Evolutionary conservation across 2,888 invertebrate genomes (phyloP).

Genomic region (Megastigmus dorsalis): DNA sequence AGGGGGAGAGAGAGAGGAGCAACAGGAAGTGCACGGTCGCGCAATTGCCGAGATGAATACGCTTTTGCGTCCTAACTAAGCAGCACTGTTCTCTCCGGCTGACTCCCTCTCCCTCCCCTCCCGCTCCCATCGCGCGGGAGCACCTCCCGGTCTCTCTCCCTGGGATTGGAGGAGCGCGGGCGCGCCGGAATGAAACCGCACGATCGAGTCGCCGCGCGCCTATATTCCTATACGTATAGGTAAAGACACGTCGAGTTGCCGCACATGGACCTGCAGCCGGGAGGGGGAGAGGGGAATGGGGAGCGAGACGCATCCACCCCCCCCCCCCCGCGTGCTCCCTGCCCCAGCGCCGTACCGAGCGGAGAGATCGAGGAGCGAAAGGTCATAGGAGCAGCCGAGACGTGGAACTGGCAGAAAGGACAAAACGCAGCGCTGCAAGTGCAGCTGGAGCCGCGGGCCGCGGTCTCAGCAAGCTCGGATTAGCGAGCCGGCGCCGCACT

Average conservation of each 20-base stretch:
- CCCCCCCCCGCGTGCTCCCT: not conserved
- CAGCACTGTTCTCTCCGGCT: not conserved
- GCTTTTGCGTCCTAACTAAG: slow-evolving; percentile 38
- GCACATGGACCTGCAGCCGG: too few species aligned
- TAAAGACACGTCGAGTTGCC: too few species aligned
- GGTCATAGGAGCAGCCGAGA: slow-evolving; percentile 26
- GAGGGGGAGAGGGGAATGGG: not conserved
- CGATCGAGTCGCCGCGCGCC: not conserved
- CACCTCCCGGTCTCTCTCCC: slow-evolving; percentile 41
- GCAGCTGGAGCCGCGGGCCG: not conserved
- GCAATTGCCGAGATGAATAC: slow-evolving; percentile 35
- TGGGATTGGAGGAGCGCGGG: slow-evolving; percentile 30
- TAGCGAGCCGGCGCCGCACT: not conserved
- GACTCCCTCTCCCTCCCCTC: slow-evolving; percentile 40
- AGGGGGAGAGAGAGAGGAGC: too few species aligned
- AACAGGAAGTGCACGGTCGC: slow-evolving; percentile 44
- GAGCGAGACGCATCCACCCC: slow-evolving; percentile 1
- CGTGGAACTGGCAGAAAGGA: not conserved
- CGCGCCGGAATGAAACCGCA: slow-evolving; percentile 28
- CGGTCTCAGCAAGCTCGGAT: not conserved
- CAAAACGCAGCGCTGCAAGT: not conserved
- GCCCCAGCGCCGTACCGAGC: not conserved
- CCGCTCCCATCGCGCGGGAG: slow-evolving; percentile 42
- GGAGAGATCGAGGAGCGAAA: not conserved
- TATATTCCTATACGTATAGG: too few species aligned